A percentile compares a stretch with the other conserved stretches of the same genome.
Evolutionary conservation across 2,113 vertebrate species (phyloP).

Genomic region (Fregetta grallaria): DNA sequence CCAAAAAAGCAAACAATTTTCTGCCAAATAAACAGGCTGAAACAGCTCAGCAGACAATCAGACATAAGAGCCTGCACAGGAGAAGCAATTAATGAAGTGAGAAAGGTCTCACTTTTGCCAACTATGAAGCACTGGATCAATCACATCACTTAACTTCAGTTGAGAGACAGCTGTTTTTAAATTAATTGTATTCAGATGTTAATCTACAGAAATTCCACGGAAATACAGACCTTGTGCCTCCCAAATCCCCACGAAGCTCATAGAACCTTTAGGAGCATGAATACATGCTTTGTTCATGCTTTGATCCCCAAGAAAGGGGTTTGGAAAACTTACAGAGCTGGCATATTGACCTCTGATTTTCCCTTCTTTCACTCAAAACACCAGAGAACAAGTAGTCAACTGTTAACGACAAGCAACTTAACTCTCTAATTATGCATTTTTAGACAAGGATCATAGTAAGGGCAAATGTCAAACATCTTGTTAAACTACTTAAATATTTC

Average conservation of each 20-base stretch:
- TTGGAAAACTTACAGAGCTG: not conserved
- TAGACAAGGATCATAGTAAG: not conserved
- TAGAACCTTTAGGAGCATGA: not conserved
- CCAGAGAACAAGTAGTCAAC: not conserved
- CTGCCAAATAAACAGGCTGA: not conserved
- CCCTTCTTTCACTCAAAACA: not conserved
- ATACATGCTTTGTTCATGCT: not conserved
- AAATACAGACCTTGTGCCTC: not conserved
- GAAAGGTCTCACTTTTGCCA: not conserved
- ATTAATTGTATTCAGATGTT: not conserved
- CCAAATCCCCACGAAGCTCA: not conserved
- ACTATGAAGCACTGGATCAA: not conserved
- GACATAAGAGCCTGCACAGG: not conserved
- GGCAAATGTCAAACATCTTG: not conserved
- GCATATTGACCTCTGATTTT: not conserved
- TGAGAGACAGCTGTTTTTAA: not conserved
- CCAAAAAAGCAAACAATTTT: not conserved
- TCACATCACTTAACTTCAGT: not conserved
- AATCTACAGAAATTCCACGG: not conserved
- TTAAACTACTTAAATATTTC: not conserved
- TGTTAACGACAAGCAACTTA: not conserved
- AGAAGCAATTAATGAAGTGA: not conserved
- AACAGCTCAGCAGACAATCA: not conserved
- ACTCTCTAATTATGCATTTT: not conserved
- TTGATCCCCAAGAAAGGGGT: not conserved